A percentile compares a stretch with the other conserved stretches of the same genome.
Conservation (phyloP, 2,113 vertebrate species). For the Poeciliopsis occidentalis region DNA sequence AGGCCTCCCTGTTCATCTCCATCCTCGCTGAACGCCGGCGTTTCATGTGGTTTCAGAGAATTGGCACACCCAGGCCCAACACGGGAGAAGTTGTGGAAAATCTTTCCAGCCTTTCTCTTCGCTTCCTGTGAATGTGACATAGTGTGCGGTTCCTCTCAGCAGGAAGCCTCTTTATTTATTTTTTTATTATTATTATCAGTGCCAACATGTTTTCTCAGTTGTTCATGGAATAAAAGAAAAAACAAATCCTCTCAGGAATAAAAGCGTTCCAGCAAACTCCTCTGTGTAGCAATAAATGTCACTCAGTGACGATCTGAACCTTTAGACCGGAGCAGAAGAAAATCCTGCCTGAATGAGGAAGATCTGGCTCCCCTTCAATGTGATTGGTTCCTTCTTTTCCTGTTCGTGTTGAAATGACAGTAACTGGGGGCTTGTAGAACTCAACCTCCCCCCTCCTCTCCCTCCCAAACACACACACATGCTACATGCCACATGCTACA, state of each 20-base stretch:
- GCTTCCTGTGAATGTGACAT: constrained; percentile 1
- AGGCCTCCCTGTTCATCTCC: neutral
- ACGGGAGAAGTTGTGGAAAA: neutral
- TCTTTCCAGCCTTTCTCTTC: constrained; percentile 7
- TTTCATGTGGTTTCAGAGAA: neutral
- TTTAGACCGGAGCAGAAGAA: too few relatives aligned
- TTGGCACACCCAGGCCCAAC: constrained; percentile 10
- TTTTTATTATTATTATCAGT: neutral
- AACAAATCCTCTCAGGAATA: neutral
- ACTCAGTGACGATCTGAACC: neutral
- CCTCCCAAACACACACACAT: too few relatives aligned
- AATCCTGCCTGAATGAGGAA: neutral
- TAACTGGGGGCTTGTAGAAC: neutral
- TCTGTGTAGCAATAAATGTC: neutral
- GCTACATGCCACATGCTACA: constrained; percentile 43
- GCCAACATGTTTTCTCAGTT: neutral
- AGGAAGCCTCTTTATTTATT: neutral
- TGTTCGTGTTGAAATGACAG: neutral
- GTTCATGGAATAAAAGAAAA: neutral
- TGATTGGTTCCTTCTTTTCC: neutral
- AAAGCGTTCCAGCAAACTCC: neutral
- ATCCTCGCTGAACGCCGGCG: neutral
- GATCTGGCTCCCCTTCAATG: neutral
- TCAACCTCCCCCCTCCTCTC: too few relatives aligned
- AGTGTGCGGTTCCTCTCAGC: neutral